Conservation (phyloP, 2,113 vertebrate genomes). For the Lucifuga dentata region DNA sequence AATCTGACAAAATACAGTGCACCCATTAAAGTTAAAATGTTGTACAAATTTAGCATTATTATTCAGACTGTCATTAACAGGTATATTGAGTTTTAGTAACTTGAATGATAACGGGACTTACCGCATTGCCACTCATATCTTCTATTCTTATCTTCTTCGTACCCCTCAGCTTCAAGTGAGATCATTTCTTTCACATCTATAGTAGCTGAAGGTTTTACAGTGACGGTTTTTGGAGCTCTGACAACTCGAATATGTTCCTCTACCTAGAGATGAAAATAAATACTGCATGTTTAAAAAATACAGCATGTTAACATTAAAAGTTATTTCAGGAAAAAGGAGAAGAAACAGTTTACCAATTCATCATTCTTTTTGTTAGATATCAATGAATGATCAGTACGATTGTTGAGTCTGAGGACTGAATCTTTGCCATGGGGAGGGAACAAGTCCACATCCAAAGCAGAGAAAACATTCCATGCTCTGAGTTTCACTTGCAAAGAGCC, state of each 20-base stretch:
- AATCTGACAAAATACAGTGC: background rate
- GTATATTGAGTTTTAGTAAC: too few species aligned
- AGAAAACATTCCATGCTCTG: conserved; percentile 84
- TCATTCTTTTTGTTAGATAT: background rate
- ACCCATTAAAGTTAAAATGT: too few species aligned
- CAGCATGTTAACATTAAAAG: background rate
- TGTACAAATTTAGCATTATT: too few species aligned
- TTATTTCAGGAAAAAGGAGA: background rate
- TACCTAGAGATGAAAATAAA: conserved; percentile 44
- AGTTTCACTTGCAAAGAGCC: conserved; percentile 83
- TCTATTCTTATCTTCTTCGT: fast-evolving
- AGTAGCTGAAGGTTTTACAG: conserved; percentile 10
- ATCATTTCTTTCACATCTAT: background rate
- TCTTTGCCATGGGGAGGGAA: conserved; percentile 34
- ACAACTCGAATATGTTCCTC: conserved; percentile 34
- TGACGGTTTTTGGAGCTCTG: background rate
- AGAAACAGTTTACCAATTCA: background rate
- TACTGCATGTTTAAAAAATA: background rate
- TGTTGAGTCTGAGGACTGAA: background rate
- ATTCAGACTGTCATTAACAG: too few species aligned
- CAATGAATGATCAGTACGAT: background rate
- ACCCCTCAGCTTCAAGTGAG: conserved; percentile 5
- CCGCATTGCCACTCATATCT: conserved; percentile 66
- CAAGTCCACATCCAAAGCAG: conserved; percentile 79
- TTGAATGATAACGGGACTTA: too few species aligned